Conservation (phyloP, 2,888 invertebrate species). For the Neuroscelio doddi region DNA sequence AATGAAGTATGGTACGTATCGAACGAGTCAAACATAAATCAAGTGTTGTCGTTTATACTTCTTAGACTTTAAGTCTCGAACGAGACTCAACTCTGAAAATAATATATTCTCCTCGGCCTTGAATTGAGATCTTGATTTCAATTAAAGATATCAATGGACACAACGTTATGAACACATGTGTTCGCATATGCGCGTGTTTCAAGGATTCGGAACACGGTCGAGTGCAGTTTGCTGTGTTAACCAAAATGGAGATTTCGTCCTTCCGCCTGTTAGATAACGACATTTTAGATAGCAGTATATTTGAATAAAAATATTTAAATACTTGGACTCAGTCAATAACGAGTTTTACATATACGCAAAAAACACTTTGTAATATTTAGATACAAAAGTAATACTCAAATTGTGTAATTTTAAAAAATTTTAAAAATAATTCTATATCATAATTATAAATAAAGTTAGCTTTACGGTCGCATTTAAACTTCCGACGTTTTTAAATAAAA, state of each 20-base stretch:
- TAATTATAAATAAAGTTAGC: too few relatives aligned
- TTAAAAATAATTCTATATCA: too few relatives aligned
- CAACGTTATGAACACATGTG: conserved; percentile 19
- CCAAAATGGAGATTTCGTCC: conserved; percentile 32
- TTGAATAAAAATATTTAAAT: background rate
- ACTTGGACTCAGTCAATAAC: too few relatives aligned
- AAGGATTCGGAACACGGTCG: conserved; percentile 42
- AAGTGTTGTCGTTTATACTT: too few relatives aligned
- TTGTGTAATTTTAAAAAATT: too few relatives aligned
- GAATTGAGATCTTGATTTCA: conserved; percentile 35
- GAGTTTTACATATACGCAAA: background rate
- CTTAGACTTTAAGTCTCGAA: too few relatives aligned
- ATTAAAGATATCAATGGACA: conserved; percentile 35
- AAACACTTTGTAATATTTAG: too few relatives aligned
- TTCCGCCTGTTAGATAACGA: conserved; percentile 32
- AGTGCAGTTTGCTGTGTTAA: conserved; percentile 11
- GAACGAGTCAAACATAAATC: too few relatives aligned
- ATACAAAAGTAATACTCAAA: background rate
- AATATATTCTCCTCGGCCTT: conserved; percentile 24
- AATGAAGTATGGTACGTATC: too few relatives aligned
- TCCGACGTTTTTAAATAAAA: too few relatives aligned
- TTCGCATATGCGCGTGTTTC: conserved; percentile 14
- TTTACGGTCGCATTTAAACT: too few relatives aligned
- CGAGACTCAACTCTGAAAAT: too few relatives aligned
- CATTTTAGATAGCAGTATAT: background rate